Percentiles rank a stretch among this genome's conserved stretches.
Conservation (phyloP, 1,140 invertebrate species). For the Drepana arcuata region DNA sequence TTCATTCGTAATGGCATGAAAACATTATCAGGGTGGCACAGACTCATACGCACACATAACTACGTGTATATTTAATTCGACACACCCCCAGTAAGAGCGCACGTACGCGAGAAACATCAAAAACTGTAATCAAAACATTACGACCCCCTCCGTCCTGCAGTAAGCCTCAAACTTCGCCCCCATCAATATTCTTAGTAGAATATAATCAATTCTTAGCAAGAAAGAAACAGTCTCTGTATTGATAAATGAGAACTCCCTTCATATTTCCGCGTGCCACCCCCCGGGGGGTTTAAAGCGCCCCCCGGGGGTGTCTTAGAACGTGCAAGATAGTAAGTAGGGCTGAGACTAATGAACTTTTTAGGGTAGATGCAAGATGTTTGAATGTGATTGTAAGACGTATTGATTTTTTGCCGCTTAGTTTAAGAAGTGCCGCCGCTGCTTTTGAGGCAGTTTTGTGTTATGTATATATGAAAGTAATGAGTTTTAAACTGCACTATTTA, state of each 20-base stretch:
- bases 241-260: slow-evolving; percentile 68
- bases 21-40: too few species aligned
- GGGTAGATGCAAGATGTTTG: too few species aligned
- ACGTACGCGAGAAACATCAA: slow-evolving; percentile 30
- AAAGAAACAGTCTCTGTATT: slow-evolving; percentile 67
- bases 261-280: slow-evolving; percentile 55
- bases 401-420: too few species aligned
- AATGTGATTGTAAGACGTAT: too few species aligned
- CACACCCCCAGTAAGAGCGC: slow-evolving; percentile 14
- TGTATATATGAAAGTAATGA: too few species aligned
- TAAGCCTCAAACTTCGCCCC: slow-evolving; percentile 32
- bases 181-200: slow-evolving; percentile 60
- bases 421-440: too few species aligned
- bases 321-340: slow-evolving; percentile 64
- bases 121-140: slow-evolving; percentile 52
- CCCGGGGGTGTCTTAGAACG: slow-evolving; percentile 53
- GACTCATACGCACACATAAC: slow-evolving; percentile 3
- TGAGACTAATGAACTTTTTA: slow-evolving; percentile 67
- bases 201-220: slow-evolving; percentile 67
- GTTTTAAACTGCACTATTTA: too few species aligned
- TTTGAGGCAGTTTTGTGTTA: too few species aligned
- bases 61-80: slow-evolving; percentile 4
- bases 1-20: too few species aligned
- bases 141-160: slow-evolving; percentile 16
- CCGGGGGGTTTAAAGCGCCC: slow-evolving; percentile 27